Percentiles rank a stretch among this genome's conserved stretches.
phyloP scores from a whole-genome alignment of 2,888 invertebrate genomes.

The Torymus aiolomorphi region DNA sequence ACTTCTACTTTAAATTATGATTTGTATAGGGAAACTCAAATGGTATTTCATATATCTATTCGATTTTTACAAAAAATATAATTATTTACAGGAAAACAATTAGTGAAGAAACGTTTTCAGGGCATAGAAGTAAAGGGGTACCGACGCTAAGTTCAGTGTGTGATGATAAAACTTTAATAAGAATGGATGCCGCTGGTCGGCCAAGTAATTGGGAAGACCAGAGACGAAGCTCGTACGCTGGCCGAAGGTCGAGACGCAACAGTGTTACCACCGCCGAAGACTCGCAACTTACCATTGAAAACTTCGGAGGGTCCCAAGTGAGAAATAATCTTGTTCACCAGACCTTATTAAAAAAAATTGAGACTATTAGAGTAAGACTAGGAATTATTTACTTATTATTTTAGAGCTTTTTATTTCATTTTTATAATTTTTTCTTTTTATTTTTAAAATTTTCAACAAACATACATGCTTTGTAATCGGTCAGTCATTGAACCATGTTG shows the following conservation, averaged over 20 bases:
- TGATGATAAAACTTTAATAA: conserved; percentile 77
- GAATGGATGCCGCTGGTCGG: conserved; percentile 85
- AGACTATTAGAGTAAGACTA: conserved; percentile 59
- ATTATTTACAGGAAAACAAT: conserved; percentile 69
- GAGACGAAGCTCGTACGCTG: conserved; percentile 85
- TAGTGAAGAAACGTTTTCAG: conserved; percentile 85
- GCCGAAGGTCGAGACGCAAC: conserved; percentile 89
- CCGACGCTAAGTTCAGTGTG: conserved; percentile 84
- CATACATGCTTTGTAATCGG: conserved; percentile 45
- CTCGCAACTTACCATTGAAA: conserved; percentile 93
- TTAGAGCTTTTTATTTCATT: conserved; percentile 53
- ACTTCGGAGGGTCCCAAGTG: conserved; percentile 92
- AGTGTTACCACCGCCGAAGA: conserved; percentile 87
- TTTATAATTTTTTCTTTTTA: conserved; percentile 37
- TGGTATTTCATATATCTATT: too few relatives aligned
- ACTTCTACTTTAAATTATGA: too few relatives aligned
- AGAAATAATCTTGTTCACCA: conserved; percentile 58
- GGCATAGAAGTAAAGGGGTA: conserved; percentile 87
- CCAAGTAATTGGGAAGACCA: conserved; percentile 91
- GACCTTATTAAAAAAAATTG: conserved; percentile 60
- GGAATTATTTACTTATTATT: conserved; percentile 58
- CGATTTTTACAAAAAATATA: neutral
- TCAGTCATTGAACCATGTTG: conserved; percentile 35
- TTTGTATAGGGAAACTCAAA: too few relatives aligned
- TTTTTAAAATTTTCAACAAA: conserved; percentile 35